Percentiles rank a stretch among this genome's conserved stretches.
phyloP scores from a whole-genome alignment of 2,113 vertebrate genomes.

The Crotophaga sulcirostris region DNA sequence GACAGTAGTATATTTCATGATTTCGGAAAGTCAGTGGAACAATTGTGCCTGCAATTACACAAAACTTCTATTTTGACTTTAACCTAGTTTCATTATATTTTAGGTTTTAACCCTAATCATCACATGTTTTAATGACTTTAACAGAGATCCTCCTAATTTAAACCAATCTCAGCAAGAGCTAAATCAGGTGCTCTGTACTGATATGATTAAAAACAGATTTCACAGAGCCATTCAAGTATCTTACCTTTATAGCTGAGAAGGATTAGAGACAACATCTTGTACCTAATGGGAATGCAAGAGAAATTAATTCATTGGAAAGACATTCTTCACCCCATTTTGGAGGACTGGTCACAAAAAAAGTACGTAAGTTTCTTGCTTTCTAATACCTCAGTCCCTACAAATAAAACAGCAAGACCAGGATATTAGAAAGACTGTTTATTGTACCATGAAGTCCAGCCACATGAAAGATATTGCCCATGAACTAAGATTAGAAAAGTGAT shows the following conservation, averaged over 20 bases:
- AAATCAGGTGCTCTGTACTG: slow-evolving; percentile 18
- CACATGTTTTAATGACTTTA: slow-evolving; percentile 44
- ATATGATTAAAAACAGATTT: slow-evolving; percentile 32
- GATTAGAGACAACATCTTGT: slow-evolving; percentile 2
- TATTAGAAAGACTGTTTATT: not conserved
- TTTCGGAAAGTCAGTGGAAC: slow-evolving; percentile 9
- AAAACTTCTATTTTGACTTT: slow-evolving; percentile 40
- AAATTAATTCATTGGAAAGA: not conserved
- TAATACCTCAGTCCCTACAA: not conserved
- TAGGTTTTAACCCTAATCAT: slow-evolving; percentile 5
- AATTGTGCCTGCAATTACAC: slow-evolving; percentile 12
- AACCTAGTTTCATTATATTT: slow-evolving; percentile 27
- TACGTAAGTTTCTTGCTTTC: not conserved
- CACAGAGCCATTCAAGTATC: not conserved
- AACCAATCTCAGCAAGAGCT: slow-evolving; percentile 42
- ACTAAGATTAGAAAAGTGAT: not conserved
- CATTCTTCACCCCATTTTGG: not conserved
- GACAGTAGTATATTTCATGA: not conserved
- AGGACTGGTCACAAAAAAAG: not conserved
- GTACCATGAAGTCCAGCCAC: not conserved
- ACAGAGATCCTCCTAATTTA: slow-evolving; percentile 29
- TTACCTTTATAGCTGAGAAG: not conserved
- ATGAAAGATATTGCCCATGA: not conserved
- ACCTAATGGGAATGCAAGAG: not conserved
- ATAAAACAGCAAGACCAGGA: not conserved